phyloP scores from a whole-genome alignment of 2,113 vertebrate species.

The Vimba vimba region DNA sequence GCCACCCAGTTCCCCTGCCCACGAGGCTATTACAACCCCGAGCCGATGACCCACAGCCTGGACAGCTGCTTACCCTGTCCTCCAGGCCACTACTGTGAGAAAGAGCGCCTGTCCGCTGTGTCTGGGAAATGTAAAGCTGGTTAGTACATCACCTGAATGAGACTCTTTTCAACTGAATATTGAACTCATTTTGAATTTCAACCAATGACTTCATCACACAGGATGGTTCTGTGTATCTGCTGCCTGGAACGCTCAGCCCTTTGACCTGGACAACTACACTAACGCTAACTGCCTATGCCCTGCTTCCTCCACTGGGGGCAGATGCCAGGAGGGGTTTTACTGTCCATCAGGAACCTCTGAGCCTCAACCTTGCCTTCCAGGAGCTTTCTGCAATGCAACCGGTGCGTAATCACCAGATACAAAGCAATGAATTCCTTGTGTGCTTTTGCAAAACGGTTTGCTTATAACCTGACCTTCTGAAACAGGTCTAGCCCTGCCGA shows the following conservation, averaged over 20 bases:
- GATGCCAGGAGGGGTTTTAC: constrained; percentile 84
- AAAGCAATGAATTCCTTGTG: neutral
- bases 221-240: constrained; percentile 95
- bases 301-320: constrained; percentile 88
- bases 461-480: constrained; percentile 18
- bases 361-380: constrained; percentile 80
- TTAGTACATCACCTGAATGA: constrained; percentile 63
- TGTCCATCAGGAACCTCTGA: constrained; percentile 87
- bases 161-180: neutral
- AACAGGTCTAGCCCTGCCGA: constrained; percentile 82
- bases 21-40: constrained; percentile 93
- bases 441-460: neutral
- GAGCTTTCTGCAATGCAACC: constrained; percentile 84
- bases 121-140: constrained; percentile 89
- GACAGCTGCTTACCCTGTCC: constrained; percentile 94
- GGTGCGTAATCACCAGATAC: constrained; percentile 68
- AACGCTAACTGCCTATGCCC: constrained; percentile 91
- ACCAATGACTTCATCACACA: constrained; percentile 57
- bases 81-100: constrained; percentile 88
- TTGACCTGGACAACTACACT: constrained; percentile 95
- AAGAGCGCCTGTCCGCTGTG: constrained; percentile 83
- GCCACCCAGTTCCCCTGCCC: constrained; percentile 90
- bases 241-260: constrained; percentile 89
- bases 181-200: neutral
- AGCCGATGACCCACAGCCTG: constrained; percentile 87